phyloP scores from a whole-genome alignment of 92 coral and sea anemone species.

The Galaxea fascicularis region DNA sequence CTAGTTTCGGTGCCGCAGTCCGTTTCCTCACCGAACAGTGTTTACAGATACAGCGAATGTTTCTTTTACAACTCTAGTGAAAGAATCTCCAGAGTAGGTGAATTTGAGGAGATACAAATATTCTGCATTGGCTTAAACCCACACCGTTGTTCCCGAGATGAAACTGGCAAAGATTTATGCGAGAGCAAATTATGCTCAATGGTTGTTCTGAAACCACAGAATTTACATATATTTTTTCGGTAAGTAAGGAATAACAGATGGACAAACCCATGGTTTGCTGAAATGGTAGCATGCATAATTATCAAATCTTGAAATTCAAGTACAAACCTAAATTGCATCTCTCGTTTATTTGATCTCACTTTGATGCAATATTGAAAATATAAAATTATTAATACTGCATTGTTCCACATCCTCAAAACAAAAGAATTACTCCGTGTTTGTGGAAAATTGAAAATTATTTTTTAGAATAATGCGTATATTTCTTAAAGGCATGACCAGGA shows the following conservation, averaged over 20 bases:
- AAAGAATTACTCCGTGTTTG: too few species aligned
- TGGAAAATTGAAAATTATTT: too few species aligned
- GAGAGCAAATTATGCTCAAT: constrained; percentile 3
- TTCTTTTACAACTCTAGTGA: neutral
- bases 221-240: constrained; percentile 5
- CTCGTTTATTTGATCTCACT: too few species aligned
- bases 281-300: too few species aligned
- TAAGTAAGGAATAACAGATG: constrained; percentile 19
- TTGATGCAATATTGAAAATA: too few species aligned
- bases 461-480: too few species aligned
- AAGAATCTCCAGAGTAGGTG: constrained; percentile 6
- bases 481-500: too few species aligned
- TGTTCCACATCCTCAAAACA: too few species aligned
- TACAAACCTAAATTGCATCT: too few species aligned
- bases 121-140: constrained; percentile 18
- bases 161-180: constrained; percentile 7
- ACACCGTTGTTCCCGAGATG: constrained; percentile 9
- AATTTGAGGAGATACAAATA: constrained; percentile 25
- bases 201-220: constrained; percentile 15
- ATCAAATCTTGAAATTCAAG: too few species aligned
- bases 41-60: neutral
- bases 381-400: too few species aligned
- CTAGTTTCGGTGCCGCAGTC: constrained; percentile 32
- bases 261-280: too few species aligned
- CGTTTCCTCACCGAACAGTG: neutral